phyloP scores from a whole-genome alignment of 2,113 vertebrate species.

The Clarias magur region DNA sequence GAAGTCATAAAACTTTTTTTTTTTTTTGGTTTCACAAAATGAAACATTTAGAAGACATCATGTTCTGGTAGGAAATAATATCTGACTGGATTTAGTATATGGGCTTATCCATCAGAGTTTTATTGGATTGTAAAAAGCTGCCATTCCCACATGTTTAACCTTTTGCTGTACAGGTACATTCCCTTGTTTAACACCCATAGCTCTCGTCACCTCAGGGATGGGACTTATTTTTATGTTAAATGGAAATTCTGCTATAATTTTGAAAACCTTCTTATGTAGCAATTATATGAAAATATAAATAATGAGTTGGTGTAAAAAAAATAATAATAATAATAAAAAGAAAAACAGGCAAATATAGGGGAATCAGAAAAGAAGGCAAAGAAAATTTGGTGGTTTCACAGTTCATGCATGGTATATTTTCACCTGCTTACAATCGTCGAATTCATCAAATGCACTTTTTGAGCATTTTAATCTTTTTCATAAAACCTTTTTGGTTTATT shows the following conservation, averaged over 20 bases:
- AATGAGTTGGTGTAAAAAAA: not conserved
- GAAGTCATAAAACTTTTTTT: not conserved
- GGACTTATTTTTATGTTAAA: not conserved
- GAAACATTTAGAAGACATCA: not conserved
- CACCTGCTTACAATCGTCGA: not conserved
- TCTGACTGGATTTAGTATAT: not conserved
- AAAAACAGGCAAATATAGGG: not conserved
- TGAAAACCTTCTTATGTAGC: not conserved
- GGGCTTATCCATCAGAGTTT: not conserved
- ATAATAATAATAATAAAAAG: not conserved
- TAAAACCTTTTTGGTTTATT: not conserved
- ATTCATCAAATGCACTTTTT: not conserved
- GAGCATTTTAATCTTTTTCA: not conserved
- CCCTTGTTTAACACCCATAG: not conserved
- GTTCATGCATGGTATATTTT: not conserved
- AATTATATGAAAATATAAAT: not conserved
- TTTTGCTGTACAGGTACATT: not conserved
- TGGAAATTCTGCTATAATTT: not conserved
- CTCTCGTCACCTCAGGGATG: not conserved
- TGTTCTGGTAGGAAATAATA: constrained; percentile 6
- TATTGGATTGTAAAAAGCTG: not conserved
- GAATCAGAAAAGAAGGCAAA: not conserved
- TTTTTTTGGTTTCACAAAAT: not conserved
- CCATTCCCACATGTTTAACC: not conserved
- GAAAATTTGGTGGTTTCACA: too few species aligned